phyloP scores from a whole-genome alignment of 2,113 vertebrate species.

The Artemisiospiza belli region DNA sequence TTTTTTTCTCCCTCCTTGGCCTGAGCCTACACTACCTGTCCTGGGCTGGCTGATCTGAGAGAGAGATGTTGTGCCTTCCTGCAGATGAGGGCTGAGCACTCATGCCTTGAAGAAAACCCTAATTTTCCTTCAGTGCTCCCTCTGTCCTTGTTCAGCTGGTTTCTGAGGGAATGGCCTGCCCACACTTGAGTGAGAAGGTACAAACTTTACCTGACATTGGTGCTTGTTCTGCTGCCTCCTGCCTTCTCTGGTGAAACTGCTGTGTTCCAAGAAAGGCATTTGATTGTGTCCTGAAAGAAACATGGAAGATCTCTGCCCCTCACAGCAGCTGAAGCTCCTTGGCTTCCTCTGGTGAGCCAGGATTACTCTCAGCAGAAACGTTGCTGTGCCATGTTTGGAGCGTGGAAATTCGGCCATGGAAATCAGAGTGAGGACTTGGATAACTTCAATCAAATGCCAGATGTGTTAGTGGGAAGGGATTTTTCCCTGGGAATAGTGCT shows the following conservation, averaged over 20 bases:
- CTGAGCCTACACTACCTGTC: not conserved
- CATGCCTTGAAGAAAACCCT: fast-evolving
- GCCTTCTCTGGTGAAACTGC: not conserved
- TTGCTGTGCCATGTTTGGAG: not conserved
- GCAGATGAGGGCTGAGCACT: not conserved
- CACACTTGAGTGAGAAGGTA: not conserved
- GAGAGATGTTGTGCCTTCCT: not conserved
- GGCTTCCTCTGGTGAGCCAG: not conserved
- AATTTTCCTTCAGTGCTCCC: not conserved
- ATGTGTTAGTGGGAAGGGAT: not conserved
- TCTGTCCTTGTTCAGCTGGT: not conserved
- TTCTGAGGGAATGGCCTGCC: not conserved
- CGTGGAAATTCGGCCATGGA: not conserved
- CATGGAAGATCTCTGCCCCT: fast-evolving
- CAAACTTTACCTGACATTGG: not conserved
- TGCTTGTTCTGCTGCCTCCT: slow-evolving; percentile 7
- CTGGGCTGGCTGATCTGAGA: not conserved
- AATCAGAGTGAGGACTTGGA: not conserved
- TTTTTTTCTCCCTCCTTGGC: not conserved
- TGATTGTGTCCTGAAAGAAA: not conserved
- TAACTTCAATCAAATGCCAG: not conserved
- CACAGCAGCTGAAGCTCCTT: not conserved
- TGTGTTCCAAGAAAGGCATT: not conserved
- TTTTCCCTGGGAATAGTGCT: not conserved
- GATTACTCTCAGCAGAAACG: not conserved